Conservation (phyloP, 2,113 vertebrate genomes). For the Numenius arquata region DNA sequence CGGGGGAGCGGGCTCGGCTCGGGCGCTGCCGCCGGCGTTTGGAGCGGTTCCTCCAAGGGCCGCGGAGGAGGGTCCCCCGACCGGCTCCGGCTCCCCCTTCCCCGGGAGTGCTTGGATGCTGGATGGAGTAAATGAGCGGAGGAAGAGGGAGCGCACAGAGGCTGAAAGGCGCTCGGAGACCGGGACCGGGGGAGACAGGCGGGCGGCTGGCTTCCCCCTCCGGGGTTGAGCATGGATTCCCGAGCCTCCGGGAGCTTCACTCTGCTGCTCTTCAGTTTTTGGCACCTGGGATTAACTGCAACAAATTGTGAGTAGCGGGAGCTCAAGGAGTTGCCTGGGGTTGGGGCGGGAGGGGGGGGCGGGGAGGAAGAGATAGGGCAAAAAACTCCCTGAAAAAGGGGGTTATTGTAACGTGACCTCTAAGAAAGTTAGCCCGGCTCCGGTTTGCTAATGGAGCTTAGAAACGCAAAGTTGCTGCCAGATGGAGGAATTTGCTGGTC, state of each 20-base stretch:
- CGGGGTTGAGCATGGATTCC: conserved; percentile 67
- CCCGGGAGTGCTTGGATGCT: conserved; percentile 7
- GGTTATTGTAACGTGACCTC: background rate
- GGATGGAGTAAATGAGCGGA: conserved; percentile 51
- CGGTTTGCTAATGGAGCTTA: background rate
- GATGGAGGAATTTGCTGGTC: background rate
- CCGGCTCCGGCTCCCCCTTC: background rate
- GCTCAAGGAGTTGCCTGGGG: background rate
- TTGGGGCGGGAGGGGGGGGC: background rate
- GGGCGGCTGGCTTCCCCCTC: background rate
- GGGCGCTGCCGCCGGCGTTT: background rate
- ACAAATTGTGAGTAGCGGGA: conserved; percentile 73
- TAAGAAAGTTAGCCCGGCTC: background rate
- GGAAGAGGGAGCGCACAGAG: background rate
- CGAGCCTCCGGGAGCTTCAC: conserved; percentile 37
- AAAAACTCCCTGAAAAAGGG: background rate
- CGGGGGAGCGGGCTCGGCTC: background rate
- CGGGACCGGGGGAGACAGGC: conserved; percentile 10
- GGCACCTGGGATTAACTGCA: conserved; percentile 71
- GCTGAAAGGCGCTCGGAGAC: conserved; percentile 4
- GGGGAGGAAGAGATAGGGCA: too few species aligned
- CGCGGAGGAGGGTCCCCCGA: background rate
- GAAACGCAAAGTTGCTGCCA: background rate
- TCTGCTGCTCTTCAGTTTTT: conserved; percentile 62
- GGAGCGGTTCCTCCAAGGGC: background rate